These are phyloP conservation scores for Platynereis dumerilii DNA, from an alignment of 2,888 invertebrate genomes.

Conservation along the genomic window DNA sequence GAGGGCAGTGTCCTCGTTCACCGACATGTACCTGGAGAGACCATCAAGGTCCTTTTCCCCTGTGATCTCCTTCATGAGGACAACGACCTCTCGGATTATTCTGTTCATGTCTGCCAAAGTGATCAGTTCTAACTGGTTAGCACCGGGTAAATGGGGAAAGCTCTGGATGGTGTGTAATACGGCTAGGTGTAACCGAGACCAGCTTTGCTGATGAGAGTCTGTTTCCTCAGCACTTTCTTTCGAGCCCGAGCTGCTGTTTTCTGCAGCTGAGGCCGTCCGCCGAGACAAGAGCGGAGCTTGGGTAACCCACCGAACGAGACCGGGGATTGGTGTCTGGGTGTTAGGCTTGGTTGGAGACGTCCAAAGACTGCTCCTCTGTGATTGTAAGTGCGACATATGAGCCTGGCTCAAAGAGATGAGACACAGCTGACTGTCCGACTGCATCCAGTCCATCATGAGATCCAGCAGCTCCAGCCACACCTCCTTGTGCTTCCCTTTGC, in stretches of 20 bases:
- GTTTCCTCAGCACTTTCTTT: neutral
- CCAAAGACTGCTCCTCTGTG: constrained; percentile 31
- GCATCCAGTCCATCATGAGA: constrained; percentile 33
- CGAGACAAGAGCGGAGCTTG: constrained; percentile 20
- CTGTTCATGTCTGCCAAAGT: constrained; percentile 41
- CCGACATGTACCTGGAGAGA: constrained; percentile 30
- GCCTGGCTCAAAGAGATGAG: constrained; percentile 31
- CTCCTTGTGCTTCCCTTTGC: neutral
- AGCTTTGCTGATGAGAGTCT: constrained; percentile 6
- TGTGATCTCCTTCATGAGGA: constrained; percentile 9
- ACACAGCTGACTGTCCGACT: constrained; percentile 29
- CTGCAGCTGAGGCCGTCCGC: neutral
- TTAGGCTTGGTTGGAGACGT: constrained; percentile 39
- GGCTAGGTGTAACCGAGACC: constrained; percentile 32
- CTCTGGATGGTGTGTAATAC: constrained; percentile 31
- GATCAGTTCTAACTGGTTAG: constrained; percentile 37
- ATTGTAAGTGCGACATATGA: constrained; percentile 21
- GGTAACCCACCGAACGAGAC: constrained; percentile 35
- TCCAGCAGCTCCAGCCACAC: constrained; percentile 23
- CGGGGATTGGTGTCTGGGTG: constrained; percentile 37
- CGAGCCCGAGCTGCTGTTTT: neutral
- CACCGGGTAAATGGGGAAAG: constrained; percentile 32
- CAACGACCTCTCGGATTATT: constrained; percentile 26
- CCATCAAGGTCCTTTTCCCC: constrained; percentile 36
- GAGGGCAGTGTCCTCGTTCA: constrained; percentile 31